Base-by-base conservation (phyloP, 1,140 invertebrate species). In the Drosophila pachea region DNA sequence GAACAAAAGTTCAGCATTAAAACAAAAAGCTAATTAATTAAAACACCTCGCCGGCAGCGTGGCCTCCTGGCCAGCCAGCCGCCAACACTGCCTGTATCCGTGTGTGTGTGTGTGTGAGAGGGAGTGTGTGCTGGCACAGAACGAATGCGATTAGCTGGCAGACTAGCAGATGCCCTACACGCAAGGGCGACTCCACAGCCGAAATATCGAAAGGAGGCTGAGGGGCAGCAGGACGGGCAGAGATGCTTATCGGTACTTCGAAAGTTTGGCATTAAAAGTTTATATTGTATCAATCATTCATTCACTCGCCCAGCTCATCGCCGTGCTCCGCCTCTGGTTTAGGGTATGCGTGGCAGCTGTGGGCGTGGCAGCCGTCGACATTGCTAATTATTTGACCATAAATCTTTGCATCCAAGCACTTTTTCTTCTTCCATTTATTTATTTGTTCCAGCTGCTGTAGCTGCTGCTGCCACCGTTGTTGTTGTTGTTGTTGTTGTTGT, bases 11-110 rank as follows among this genome's bases (percentile, higher is more conserved):
- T 83, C 67, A 79, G 55, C 69, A 79, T 84, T 69, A 74, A 84
- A 84, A 84, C 76, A 86, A 81, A 84, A 84, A 84, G 76, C 81
- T 84, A 84, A 84, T 84, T 84, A 84, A 84, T 84, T 84, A 86
- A 84, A 84, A 84, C 81, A 84, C 81, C 81, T 84, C 75, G 50
- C 38, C 62, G 32, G 63, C 60, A 65, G 47, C 12, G 33, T 61
- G 45, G 35, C 33, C 14, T 16, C 42, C 35, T 35, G 49, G 49
- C 32, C 50, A 48, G 22, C 56, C 40, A 40, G 9, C 50, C 14
- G 33, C 31, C 2, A 14, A 5, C 22, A 22, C 22, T 22, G 40
- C 14, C n/a, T 16, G 6, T n/a, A 4, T 29, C n/a, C 29, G 32
- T 36, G 49, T 48, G 5, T 48, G n/a, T 58, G 32, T 8, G 14